These are phyloP conservation scores for Vesta saturnalis DNA, from an alignment of 2,888 invertebrate species.

Conservation along the genomic window DNA sequence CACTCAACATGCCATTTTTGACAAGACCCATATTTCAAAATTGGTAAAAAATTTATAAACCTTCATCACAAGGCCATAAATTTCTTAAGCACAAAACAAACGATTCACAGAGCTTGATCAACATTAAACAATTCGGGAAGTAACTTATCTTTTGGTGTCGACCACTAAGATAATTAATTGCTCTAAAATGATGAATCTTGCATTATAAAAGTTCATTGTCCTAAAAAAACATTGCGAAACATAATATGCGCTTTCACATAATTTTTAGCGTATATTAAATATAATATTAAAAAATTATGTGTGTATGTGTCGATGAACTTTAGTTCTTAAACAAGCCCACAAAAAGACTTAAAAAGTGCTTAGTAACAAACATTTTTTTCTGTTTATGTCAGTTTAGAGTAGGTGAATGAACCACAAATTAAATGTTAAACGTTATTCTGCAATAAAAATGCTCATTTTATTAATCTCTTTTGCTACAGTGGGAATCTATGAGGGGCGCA, in stretches of 20 bases:
- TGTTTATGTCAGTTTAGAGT: neutral
- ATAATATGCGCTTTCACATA: neutral
- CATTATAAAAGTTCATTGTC: conserved; percentile 3
- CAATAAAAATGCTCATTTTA: neutral
- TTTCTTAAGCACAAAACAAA: too few species aligned
- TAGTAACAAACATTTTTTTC: conserved; percentile 13
- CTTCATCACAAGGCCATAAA: too few species aligned
- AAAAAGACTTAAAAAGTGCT: neutral
- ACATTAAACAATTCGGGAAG: conserved; percentile 10
- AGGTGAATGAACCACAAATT: conserved; percentile 7
- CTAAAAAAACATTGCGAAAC: conserved; percentile 7
- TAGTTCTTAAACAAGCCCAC: conserved; percentile 5
- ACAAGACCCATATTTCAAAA: too few species aligned
- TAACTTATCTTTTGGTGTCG: conserved; percentile 13
- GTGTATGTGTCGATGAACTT: conserved; percentile 2
- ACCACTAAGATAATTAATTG: conserved; percentile 14
- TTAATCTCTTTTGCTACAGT: too few species aligned
- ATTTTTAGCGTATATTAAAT: conserved; percentile 4
- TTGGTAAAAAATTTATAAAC: too few species aligned
- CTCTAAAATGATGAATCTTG: conserved; percentile 2
- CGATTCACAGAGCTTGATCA: neutral
- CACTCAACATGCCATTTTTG: too few species aligned
- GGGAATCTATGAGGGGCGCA: neutral
- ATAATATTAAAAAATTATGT: conserved; percentile 2
- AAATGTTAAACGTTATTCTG: conserved; percentile 5